Conservation (phyloP, 2,113 vertebrate genomes). For the Megaceryle torquata region DNA sequence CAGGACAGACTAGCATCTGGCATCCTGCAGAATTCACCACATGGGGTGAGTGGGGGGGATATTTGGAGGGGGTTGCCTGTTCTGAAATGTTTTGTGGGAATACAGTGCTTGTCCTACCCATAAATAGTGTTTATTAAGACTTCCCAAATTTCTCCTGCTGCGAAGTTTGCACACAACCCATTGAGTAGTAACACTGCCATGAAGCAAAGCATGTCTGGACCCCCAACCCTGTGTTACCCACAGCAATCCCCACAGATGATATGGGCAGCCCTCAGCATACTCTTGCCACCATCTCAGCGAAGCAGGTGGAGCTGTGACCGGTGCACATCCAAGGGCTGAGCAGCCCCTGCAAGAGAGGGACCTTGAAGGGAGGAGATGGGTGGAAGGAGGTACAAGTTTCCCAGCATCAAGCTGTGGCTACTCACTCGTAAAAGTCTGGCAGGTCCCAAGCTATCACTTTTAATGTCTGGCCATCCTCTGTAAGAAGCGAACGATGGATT, state of each 20-base stretch:
- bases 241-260: accelerated
- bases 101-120: not conserved
- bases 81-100: not conserved
- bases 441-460: not conserved
- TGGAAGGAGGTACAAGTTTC: not conserved
- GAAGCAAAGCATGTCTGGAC: not conserved
- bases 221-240: accelerated
- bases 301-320: not conserved
- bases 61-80: not conserved
- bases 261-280: accelerated
- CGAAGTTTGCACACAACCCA: not conserved
- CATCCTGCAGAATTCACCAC: not conserved
- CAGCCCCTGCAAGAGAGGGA: not conserved
- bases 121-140: accelerated
- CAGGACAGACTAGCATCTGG: conserved; percentile 38
- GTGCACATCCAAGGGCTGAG: not conserved
- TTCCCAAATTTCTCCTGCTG: not conserved
- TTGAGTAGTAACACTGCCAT: not conserved
- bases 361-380: not conserved
- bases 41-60: not conserved
- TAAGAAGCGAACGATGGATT: not conserved
- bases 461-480: not conserved
- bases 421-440: not conserved
- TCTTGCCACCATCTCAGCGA: accelerated
- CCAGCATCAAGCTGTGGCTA: not conserved